Evolutionary conservation across 2,888 invertebrate species (phyloP).

Genomic region (Drosophila lacicola): DNA sequence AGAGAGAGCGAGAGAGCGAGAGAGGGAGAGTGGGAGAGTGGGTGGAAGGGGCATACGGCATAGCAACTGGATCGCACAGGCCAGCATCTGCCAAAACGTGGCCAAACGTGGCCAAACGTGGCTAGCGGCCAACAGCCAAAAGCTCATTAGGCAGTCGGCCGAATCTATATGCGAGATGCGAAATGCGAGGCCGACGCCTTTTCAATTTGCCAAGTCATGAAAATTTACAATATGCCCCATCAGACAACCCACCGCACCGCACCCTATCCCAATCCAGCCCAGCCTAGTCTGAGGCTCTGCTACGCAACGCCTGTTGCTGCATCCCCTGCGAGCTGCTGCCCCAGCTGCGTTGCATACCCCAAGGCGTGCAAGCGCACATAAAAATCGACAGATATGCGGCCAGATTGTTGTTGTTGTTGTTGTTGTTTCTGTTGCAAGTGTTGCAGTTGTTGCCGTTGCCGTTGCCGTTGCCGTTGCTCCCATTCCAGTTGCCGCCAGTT

Average conservation of each 20-base stretch:
- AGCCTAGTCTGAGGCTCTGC: neutral
- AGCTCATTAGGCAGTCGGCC: slow-evolving; percentile 67
- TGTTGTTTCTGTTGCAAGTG: slow-evolving; percentile 7
- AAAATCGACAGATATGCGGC: slow-evolving; percentile 80
- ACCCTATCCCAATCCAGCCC: neutral
- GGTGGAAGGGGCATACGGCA: neutral
- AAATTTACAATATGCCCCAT: slow-evolving; percentile 66
- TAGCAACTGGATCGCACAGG: slow-evolving; percentile 9
- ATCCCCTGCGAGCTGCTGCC: neutral
- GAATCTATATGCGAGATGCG: slow-evolving; percentile 73
- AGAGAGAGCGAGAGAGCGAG: neutral
- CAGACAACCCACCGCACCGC: neutral
- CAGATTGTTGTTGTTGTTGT: slow-evolving; percentile 46
- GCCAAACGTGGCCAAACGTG: slow-evolving; percentile 25
- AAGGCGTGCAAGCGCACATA: slow-evolving; percentile 82
- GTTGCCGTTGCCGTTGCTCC: slow-evolving; percentile 33
- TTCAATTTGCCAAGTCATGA: slow-evolving; percentile 78
- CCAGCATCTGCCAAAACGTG: slow-evolving; percentile 19
- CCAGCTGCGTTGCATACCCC: slow-evolving; percentile 77
- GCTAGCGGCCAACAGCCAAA: slow-evolving; percentile 46
- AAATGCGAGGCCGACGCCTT: slow-evolving; percentile 74
- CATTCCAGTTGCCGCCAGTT: slow-evolving; percentile 18
- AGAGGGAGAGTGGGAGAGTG: neutral
- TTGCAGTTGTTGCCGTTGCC: slow-evolving; percentile 22
- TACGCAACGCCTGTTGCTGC: neutral